Evolutionary conservation across 2,888 invertebrate species (phyloP), one percentile per base, ranked within the genome.

Genomic region (Phalera bucephala): DNA sequence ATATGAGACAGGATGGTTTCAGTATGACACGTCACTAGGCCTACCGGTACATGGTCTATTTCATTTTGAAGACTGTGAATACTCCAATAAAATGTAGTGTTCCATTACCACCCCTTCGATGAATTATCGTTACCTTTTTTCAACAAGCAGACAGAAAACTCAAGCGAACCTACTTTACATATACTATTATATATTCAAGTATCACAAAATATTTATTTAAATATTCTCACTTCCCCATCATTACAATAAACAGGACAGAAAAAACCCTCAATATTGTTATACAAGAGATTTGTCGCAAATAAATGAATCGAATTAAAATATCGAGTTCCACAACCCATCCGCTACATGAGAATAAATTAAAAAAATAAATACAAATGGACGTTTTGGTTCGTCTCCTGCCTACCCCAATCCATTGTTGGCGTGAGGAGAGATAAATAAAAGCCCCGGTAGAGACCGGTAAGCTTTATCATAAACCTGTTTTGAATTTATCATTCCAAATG

Each of bases 281-380:
- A 36, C 43, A 37, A 42, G 40, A 52, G 70, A 80, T 75, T 76
- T 72, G 78, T 81, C 52, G 77, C 70, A 55, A 75, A 73, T 75
- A 75, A 80, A 81, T 78, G 56, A 64, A 58, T 45, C 40, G 56
- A 65, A 67, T 53, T 50, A 55, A 52, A 59, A 58, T 72, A 65
- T 77, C 64, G 43, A 36, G 64, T 78, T 72, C 61, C 75, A 36
- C 36, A 52, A 48, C 46, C 63, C 51, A 48, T 52, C 51, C 48
- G 45, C 33, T 45, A 40, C 33, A 41, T 57, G 52, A 44, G 37
- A 46, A 58, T 58, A 55, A 39, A 42, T 45, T 54, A 45, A 37
- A 56, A 41, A 46, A 51, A 53, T 40, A 35, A 37, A 26, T 14
- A 61, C 43, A 63, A 64, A 57, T 47, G 45, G 49, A 43, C 56